phyloP scores from a whole-genome alignment of 2,888 invertebrate genomes.

The Himalopsyche kuldschensis region DNA sequence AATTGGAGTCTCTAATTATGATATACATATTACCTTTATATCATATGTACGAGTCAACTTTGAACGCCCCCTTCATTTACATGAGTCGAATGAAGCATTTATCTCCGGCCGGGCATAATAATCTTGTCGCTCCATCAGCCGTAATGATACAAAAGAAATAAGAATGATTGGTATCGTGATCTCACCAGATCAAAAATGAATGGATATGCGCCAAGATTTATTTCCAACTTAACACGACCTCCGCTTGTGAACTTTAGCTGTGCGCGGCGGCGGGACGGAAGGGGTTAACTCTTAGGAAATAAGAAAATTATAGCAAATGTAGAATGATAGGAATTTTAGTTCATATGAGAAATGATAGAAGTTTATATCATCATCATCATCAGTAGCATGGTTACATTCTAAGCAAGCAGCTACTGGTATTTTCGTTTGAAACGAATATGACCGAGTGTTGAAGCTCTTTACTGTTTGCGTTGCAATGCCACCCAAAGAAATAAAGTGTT shows the following conservation, averaged over 20 bases:
- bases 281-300: not conserved
- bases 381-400: too few species aligned
- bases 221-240: slow-evolving; percentile 12
- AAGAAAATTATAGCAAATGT: not conserved
- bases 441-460: too few species aligned
- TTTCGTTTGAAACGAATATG: too few species aligned
- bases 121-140: slow-evolving; percentile 7
- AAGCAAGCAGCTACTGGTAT: too few species aligned
- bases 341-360: not conserved
- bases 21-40: too few species aligned
- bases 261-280: not conserved
- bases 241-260: not conserved
- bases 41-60: not conserved
- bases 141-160: slow-evolving; percentile 20
- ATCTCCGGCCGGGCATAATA: slow-evolving; percentile 13
- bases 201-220: slow-evolving; percentile 3
- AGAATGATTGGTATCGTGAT: slow-evolving; percentile 33
- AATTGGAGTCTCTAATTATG: too few species aligned
- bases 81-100: slow-evolving; percentile 11
- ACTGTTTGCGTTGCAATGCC: too few species aligned
- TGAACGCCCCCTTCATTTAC: slow-evolving; percentile 5
- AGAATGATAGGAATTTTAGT: not conserved
- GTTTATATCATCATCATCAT: not conserved
- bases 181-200: slow-evolving; percentile 31
- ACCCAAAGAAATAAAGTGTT: too few species aligned